Conservation (phyloP, 2,113 vertebrate genomes). For the Cyprinodon tularosa region DNA sequence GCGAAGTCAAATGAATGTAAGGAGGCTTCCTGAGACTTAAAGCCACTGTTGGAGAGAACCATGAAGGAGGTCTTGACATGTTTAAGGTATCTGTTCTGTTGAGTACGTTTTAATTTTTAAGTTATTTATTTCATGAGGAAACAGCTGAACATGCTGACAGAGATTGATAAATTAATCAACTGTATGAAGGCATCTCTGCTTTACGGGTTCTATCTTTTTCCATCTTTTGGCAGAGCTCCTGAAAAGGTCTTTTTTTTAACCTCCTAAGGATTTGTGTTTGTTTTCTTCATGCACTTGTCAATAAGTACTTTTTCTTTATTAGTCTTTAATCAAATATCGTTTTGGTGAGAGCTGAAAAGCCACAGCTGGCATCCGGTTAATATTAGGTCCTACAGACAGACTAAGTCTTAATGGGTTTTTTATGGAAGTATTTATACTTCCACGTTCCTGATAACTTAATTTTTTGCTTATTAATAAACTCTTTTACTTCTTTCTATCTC, state of each 20-base stretch:
- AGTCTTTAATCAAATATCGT: conserved; percentile 27
- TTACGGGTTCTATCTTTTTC: conserved; percentile 36
- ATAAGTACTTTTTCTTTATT: conserved; percentile 41
- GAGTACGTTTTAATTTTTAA: conserved; percentile 38
- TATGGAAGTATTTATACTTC: conserved; percentile 36
- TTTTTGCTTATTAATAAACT: conserved; percentile 30
- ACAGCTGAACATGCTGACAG: conserved; percentile 32
- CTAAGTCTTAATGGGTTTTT: conserved; percentile 28
- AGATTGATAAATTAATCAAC: conserved; percentile 16
- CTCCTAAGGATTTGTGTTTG: conserved; percentile 7
- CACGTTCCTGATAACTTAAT: conserved; percentile 1
- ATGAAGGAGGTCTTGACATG: conserved; percentile 29
- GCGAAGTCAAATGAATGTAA: conserved; percentile 66
- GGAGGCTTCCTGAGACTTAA: conserved; percentile 32
- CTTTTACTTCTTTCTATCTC: conserved; percentile 18
- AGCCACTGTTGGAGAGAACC: conserved; percentile 24
- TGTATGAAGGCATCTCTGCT: conserved; percentile 35
- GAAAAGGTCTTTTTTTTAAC: conserved; percentile 34
- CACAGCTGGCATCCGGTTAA: conserved; percentile 25
- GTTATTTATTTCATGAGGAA: conserved; percentile 56
- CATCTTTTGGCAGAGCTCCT: conserved; percentile 33
- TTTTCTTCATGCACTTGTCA: conserved; percentile 56
- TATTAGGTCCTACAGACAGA: conserved; percentile 22
- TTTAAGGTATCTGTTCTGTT: conserved; percentile 44
- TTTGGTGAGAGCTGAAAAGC: conserved; percentile 31